phyloP scores from a whole-genome alignment of 35 echinoderm and acorn worm genomes.

The Stichopus chloronotus region DNA sequence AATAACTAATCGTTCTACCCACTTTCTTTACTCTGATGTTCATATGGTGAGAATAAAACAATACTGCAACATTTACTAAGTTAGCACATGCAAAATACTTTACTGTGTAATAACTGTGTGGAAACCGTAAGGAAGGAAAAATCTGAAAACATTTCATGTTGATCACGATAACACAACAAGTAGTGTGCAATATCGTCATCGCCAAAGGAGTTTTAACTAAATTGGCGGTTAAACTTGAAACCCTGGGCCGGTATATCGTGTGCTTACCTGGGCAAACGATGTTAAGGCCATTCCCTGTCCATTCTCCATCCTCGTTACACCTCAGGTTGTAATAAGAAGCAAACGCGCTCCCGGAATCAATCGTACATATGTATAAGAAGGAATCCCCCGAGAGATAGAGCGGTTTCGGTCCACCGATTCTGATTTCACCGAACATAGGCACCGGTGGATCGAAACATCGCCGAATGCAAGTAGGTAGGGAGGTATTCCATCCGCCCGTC shows the following conservation, averaged over 20 bases:
- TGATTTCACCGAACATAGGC: constrained; percentile 35
- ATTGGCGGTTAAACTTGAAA: too few species aligned
- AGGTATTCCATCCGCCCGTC: constrained; percentile 2
- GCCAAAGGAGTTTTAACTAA: too few species aligned
- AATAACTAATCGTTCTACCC: too few species aligned
- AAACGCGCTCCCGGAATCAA: background rate
- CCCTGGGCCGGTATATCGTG: background rate
- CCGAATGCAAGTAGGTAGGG: background rate
- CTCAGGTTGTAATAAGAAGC: background rate
- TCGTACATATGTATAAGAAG: background rate
- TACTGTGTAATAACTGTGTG: too few species aligned
- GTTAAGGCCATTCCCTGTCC: constrained; percentile 31
- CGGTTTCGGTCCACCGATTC: background rate
- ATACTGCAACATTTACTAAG: too few species aligned
- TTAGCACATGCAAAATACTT: too few species aligned
- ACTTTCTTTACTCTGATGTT: too few species aligned
- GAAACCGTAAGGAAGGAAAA: too few species aligned
- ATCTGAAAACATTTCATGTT: too few species aligned
- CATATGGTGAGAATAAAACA: too few species aligned
- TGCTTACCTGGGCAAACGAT: constrained; percentile 27
- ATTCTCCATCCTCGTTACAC: constrained; percentile 14
- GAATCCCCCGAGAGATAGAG: constrained; percentile 10
- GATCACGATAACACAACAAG: too few species aligned
- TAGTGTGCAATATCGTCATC: too few species aligned
- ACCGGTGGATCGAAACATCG: background rate